Conservation (phyloP, 2,888 invertebrate genomes). For the Dendrolimus houi region DNA sequence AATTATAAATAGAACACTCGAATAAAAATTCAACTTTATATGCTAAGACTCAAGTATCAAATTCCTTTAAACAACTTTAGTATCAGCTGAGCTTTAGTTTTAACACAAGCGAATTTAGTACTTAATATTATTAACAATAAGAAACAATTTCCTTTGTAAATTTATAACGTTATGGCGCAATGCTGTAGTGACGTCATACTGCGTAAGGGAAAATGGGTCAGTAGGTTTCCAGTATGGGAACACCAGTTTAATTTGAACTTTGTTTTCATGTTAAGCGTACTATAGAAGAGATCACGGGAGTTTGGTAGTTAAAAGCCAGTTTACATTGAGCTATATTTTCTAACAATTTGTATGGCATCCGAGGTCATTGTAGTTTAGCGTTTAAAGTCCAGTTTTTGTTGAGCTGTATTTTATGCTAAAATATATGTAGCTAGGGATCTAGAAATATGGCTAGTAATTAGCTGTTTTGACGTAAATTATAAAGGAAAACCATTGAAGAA, state of each 20-base stretch:
- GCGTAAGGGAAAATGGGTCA: slow-evolving; percentile 53
- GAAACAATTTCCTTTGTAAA: slow-evolving; percentile 24
- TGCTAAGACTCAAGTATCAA: neutral
- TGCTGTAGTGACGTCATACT: slow-evolving; percentile 57
- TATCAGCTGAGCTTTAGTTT: neutral
- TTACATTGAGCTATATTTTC: slow-evolving; percentile 2
- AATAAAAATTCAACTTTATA: neutral
- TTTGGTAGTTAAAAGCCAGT: neutral
- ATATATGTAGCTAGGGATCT: too few relatives aligned
- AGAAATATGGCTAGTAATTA: too few relatives aligned
- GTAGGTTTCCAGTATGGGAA: slow-evolving; percentile 19
- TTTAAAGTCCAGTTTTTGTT: neutral
- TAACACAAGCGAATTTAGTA: neutral
- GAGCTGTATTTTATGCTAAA: neutral
- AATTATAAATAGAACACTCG: neutral
- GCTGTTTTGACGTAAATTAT: too few relatives aligned
- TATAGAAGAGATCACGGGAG: neutral
- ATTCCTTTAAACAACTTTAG: too few relatives aligned
- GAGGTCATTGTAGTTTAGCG: neutral
- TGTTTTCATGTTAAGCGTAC: neutral
- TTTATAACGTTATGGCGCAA: slow-evolving; percentile 38
- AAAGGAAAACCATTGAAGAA: too few relatives aligned
- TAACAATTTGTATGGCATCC: neutral
- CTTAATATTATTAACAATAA: slow-evolving; percentile 11
- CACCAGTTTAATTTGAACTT: slow-evolving; percentile 4